A percentile compares a stretch with the other conserved stretches of the same genome.
phyloP scores from a whole-genome alignment of 2,888 invertebrate genomes.

The Pristionchus fissidentatus region DNA sequence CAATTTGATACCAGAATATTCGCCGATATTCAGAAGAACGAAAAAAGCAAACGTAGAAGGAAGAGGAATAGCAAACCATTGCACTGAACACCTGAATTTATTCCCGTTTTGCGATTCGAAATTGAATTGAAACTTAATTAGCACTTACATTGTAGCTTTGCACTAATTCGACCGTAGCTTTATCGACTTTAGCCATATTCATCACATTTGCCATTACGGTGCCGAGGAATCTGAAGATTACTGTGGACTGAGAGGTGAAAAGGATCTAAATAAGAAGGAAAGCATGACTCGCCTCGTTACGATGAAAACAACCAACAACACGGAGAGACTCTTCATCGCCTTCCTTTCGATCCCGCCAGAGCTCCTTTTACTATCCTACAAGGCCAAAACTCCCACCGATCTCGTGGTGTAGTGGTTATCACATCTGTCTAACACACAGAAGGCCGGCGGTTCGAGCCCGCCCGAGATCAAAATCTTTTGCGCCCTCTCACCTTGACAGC shows the following conservation, averaged over 20 bases:
- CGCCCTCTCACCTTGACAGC: neutral
- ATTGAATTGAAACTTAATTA: neutral
- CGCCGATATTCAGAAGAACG: conserved; percentile 22
- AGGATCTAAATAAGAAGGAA: neutral
- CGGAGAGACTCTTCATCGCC: conserved; percentile 39
- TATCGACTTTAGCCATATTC: neutral
- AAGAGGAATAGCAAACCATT: conserved; percentile 33
- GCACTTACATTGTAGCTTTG: conserved; percentile 39
- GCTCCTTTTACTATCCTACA: neutral
- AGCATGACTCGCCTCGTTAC: neutral
- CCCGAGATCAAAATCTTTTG: conserved; percentile 21
- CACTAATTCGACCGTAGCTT: neutral
- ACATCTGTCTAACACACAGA: conserved; percentile 36
- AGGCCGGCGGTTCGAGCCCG: conserved; percentile 39
- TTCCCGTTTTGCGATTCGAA: neutral
- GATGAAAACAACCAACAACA: conserved; percentile 33
- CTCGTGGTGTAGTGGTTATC: conserved; percentile 44
- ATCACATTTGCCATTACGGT: conserved; percentile 39
- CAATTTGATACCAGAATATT: conserved; percentile 37
- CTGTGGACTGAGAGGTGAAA: no score
- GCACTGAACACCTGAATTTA: conserved; percentile 8
- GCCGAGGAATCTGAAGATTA: conserved; percentile 15
- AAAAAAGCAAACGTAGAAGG: conserved; percentile 34
- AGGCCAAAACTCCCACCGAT: neutral
- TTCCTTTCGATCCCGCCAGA: conserved; percentile 3